Base-by-base conservation (phyloP, 2,797 vertebrate genomes). In the Neosilurus mollespiculum region DNA sequence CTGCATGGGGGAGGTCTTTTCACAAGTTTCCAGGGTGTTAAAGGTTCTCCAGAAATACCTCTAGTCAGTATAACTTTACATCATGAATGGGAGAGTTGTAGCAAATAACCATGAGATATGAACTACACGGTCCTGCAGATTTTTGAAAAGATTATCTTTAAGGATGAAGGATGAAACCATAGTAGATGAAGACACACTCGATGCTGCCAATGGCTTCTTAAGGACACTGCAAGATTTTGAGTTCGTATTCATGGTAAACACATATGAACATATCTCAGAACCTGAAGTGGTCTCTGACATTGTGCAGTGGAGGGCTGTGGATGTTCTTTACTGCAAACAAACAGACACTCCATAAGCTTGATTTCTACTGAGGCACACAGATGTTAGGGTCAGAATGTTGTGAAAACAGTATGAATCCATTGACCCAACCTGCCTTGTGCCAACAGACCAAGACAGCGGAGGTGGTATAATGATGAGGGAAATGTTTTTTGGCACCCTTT, bases 261-360 rank as follows among this genome's bases (percentile, higher is more conserved):
- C 58, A 43, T 80, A 62, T 80, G 75, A 87, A 51, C 72, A 85
- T 54, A 83, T 83, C 59, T 78, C 69, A 72, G 70, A 72, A 9
- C 1, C 3, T 53, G 22, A 72, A 53, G 70, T 53, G 9, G 43
- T 72, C 37, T 53, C 53, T 72, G 20, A 53, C 9, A 72, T 72
- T 14, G 20, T 53, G 16, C 70, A 72, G 70, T 66, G 69, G 43
- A 82, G 51, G 26, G 76, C 58, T 43, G 64, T 81, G 72, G 78
- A 84, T 85, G 70, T 78, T 51, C 58, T 70, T 11, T 72, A 59
- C 59, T 84, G 59, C 71, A 73, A 78, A 34, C 65, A 43, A 51
- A n/a, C 8, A 43, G 37, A 43, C 43, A 43, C 43, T 43, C 4
- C 43, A 0, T 43, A 43, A 43, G 1, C 43, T 43, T 43, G 43